These are phyloP conservation scores for Oreocharis arfaki DNA, from an alignment of 2,113 vertebrate genomes.

Conservation along the genomic window DNA sequence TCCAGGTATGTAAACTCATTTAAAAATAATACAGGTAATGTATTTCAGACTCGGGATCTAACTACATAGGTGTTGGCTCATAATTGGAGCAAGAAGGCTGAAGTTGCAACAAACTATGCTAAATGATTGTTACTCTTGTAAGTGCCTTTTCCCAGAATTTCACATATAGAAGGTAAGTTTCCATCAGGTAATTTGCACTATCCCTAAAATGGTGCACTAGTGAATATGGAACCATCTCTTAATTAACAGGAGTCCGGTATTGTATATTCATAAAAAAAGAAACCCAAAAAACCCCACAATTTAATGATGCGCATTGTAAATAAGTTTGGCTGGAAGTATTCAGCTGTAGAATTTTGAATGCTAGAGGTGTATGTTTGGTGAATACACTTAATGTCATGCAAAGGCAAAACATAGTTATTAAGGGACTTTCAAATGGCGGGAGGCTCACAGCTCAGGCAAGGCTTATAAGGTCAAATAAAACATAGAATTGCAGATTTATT, in stretches of 20 bases:
- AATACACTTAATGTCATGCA: neutral
- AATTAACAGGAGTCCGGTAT: no score
- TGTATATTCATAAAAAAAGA: no score
- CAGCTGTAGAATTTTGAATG: neutral
- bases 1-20: conserved; percentile 80
- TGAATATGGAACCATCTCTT: no score
- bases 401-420: neutral
- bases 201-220: no score
- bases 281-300: no score
- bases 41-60: neutral
- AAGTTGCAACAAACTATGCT: neutral
- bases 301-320: neutral
- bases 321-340: neutral
- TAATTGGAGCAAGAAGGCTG: neutral
- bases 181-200: no score
- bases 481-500: neutral
- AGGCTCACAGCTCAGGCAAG: neutral
- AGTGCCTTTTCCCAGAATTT: neutral
- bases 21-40: neutral
- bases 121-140: neutral
- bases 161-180: no score
- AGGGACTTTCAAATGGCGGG: neutral
- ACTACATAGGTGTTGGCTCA: neutral
- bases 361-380: neutral
- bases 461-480: neutral